Evolutionary conservation across 2,113 vertebrate genomes (phyloP).

Genomic region (Ceuthmochares aereus): DNA sequence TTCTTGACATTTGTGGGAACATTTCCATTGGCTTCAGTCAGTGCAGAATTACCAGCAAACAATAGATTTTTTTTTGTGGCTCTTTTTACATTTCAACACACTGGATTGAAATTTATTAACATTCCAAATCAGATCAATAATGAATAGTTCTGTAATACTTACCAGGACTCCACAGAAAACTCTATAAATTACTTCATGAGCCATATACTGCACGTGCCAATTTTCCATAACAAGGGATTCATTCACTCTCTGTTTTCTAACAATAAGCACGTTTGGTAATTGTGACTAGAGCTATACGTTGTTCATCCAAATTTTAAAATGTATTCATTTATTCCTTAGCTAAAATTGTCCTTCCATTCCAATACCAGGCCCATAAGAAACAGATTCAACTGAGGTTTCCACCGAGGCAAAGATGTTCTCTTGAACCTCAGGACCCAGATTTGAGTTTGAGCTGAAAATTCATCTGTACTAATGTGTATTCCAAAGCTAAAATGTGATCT

Average conservation of each 20-base stretch:
- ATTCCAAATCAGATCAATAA: slow-evolving; percentile 68
- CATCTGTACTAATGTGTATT: background rate
- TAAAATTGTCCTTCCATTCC: background rate
- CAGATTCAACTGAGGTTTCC: background rate
- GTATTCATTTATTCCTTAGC: background rate
- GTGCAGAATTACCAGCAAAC: background rate
- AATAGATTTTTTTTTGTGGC: slow-evolving; percentile 37
- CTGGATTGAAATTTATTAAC: slow-evolving; percentile 51
- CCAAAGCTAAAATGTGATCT: background rate
- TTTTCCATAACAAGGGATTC: slow-evolving; percentile 57
- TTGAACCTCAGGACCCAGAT: background rate
- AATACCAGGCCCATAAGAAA: background rate
- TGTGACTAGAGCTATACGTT: background rate
- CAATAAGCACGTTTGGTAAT: slow-evolving; percentile 45
- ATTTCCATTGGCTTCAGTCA: slow-evolving; percentile 27
- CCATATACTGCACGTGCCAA: slow-evolving; percentile 24
- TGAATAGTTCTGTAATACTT: slow-evolving; percentile 68
- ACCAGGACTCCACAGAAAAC: slow-evolving; percentile 53
- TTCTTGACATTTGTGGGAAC: slow-evolving; percentile 1
- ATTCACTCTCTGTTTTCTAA: slow-evolving; percentile 53
- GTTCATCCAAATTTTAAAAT: background rate
- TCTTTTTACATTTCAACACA: slow-evolving; percentile 55
- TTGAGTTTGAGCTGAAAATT: background rate
- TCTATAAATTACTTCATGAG: slow-evolving; percentile 57
- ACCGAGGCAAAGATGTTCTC: background rate